These are phyloP conservation scores for Leptopilina drosophilae DNA, from an alignment of 2,888 invertebrate species.

Conservation along the genomic window DNA sequence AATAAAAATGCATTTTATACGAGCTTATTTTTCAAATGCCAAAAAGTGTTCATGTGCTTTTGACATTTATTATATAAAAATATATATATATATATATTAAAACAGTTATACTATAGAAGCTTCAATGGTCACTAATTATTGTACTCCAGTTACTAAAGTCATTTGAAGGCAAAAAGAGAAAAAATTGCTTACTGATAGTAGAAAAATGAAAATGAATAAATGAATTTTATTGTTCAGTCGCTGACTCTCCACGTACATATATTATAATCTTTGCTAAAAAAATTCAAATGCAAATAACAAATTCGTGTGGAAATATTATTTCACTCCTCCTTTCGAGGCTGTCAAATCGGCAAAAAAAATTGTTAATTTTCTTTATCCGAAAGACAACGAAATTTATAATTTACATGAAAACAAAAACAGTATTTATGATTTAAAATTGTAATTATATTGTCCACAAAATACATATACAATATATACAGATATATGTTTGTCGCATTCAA, in stretches of 20 bases:
- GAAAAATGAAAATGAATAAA: slow-evolving; percentile 64
- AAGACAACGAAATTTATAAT: slow-evolving; percentile 53
- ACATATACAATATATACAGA: slow-evolving; percentile 42
- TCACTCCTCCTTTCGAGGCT: slow-evolving; percentile 19
- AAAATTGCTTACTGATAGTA: slow-evolving; percentile 60
- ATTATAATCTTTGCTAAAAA: slow-evolving; percentile 56
- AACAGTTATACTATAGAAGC: background rate
- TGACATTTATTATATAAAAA: slow-evolving; percentile 43
- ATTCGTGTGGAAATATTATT: slow-evolving; percentile 56
- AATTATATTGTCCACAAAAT: slow-evolving; percentile 48
- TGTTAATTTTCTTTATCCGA: background rate
- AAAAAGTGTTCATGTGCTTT: slow-evolving; percentile 63
- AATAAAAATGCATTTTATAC: slow-evolving; percentile 42
- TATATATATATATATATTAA: slow-evolving; percentile 13
- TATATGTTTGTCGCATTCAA: slow-evolving; percentile 26
- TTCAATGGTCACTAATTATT: slow-evolving; percentile 39
- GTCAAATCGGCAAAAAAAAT: slow-evolving; percentile 47
- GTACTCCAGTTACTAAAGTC: slow-evolving; percentile 65
- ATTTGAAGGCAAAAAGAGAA: slow-evolving; percentile 54
- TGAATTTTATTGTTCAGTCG: slow-evolving; percentile 68
- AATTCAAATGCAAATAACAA: slow-evolving; percentile 55
- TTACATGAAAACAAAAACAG: background rate
- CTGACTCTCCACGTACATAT: slow-evolving; percentile 62
- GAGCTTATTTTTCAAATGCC: slow-evolving; percentile 51
- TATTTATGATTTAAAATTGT: slow-evolving; percentile 45